phyloP scores from a whole-genome alignment of 2,888 invertebrate genomes.

The Dolichopus griseipennis region DNA sequence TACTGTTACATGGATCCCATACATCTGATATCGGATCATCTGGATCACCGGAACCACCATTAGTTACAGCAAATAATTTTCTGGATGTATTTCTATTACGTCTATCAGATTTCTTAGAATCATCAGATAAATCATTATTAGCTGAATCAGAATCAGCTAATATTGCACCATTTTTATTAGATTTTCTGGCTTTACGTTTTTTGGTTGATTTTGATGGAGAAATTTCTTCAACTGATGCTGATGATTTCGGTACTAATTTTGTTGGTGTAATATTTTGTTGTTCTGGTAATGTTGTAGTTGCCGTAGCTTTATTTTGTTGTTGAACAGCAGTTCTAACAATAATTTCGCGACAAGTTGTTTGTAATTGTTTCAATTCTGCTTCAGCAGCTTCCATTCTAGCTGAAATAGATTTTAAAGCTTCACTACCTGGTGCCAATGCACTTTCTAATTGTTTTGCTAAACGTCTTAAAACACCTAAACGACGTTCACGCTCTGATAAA shows the following conservation, averaged over 20 bases:
- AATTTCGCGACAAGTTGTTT: constrained; percentile 56
- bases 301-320: constrained; percentile 23
- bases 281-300: not conserved
- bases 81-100: not conserved
- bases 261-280: constrained; percentile 21
- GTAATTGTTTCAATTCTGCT: constrained; percentile 55
- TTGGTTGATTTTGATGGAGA: not conserved
- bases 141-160: not conserved
- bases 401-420: constrained; percentile 54
- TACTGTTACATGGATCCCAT: constrained; percentile 25
- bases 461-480: constrained; percentile 55
- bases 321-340: constrained; percentile 44
- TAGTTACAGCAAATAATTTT: constrained; percentile 12
- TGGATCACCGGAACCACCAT: constrained; percentile 31
- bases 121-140: not conserved
- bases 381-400: constrained; percentile 59
- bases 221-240: not conserved
- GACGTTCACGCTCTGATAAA: constrained; percentile 53
- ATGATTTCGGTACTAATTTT: constrained; percentile 15
- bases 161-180: not conserved
- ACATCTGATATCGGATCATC: constrained; percentile 26
- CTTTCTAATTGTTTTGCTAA: constrained; percentile 57
- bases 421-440: constrained; percentile 58
- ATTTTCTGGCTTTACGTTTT: not conserved
- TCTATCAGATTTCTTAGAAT: not conserved